A percentile compares a stretch with the other conserved stretches of the same genome.
These are phyloP conservation scores for Diarsia dahlii DNA, from an alignment of 2,888 invertebrate species.

Conservation along the genomic window DNA sequence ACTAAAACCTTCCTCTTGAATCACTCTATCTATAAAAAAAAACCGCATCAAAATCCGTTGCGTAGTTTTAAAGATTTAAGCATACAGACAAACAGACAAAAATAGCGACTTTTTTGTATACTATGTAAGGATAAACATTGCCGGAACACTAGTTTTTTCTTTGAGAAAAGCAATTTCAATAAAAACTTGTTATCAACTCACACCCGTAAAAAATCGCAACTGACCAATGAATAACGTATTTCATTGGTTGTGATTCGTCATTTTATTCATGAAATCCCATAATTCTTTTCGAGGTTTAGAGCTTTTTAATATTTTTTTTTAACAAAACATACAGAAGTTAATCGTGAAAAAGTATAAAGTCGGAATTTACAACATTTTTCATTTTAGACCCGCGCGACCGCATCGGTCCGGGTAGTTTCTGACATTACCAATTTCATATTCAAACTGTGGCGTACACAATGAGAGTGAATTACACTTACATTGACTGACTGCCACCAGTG, in stretches of 20 bases:
- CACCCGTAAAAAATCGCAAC: not conserved
- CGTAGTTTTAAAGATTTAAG: no score
- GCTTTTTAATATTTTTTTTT: no score
- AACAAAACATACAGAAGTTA: not conserved
- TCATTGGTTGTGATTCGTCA: not conserved
- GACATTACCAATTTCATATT: conserved; percentile 21
- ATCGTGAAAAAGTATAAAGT: not conserved
- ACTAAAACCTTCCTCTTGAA: no score
- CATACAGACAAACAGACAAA: no score
- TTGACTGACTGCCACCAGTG: conserved; percentile 37
- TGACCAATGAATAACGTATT: not conserved
- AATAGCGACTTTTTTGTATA: no score
- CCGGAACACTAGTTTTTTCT: no score
- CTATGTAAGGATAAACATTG: no score
- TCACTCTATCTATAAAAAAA: no score
- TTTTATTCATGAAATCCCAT: not conserved
- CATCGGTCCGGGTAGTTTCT: conserved; percentile 10
- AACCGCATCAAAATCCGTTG: no score
- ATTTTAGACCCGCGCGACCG: not conserved
- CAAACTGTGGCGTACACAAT: conserved; percentile 38
- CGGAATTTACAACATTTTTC: not conserved
- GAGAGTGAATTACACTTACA: conserved; percentile 18
- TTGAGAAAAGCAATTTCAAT: no score
- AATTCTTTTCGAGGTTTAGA: not conserved
- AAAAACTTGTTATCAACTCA: not conserved